A percentile compares a stretch with the other conserved stretches of the same genome.
These are phyloP conservation scores for Cheilosia soror DNA, from an alignment of 2,888 invertebrate species.

Conservation along the genomic window DNA sequence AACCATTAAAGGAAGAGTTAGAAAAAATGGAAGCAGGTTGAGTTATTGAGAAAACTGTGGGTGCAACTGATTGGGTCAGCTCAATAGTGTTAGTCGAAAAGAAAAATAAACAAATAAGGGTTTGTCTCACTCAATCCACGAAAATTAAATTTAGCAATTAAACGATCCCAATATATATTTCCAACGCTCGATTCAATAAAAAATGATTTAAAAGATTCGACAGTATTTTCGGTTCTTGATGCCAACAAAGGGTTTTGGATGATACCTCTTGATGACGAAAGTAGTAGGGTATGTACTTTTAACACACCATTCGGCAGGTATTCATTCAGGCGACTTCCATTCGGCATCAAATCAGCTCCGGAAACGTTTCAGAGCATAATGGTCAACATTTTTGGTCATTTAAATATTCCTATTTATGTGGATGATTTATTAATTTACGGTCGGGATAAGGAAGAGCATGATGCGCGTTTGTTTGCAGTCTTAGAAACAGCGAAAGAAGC, in stretches of 20 bases:
- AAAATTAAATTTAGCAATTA: no score
- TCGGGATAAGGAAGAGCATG: conserved; percentile 22
- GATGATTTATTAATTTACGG: conserved; percentile 20
- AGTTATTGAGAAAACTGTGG: conserved; percentile 50
- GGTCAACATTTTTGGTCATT: background rate
- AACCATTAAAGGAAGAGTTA: conserved; percentile 11
- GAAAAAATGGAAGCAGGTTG: background rate
- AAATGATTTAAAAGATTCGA: conserved; percentile 42
- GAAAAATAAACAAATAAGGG: conserved; percentile 52
- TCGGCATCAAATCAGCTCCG: conserved; percentile 36
- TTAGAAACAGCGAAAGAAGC: conserved; percentile 18
- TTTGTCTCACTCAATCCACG: conserved; percentile 64
- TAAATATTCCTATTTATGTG: conserved; percentile 8
- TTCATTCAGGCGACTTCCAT: conserved; percentile 38
- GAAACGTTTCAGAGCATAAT: conserved; percentile 8
- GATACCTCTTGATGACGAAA: conserved; percentile 68
- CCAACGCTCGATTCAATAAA: conserved; percentile 36
- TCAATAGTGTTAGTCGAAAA: conserved; percentile 63
- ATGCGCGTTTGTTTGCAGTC: conserved; percentile 8
- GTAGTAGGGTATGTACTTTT: conserved; percentile 70
- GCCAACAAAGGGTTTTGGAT: conserved; percentile 70
- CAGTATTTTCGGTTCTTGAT: conserved; percentile 50
- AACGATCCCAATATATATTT: background rate
- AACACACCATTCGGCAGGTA: conserved; percentile 74
- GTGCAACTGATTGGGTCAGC: conserved; percentile 71